A percentile compares a stretch with the other conserved stretches of the same genome.
Evolutionary conservation across 2,113 vertebrate genomes (phyloP).

Genomic region (Gallinago media): DNA sequence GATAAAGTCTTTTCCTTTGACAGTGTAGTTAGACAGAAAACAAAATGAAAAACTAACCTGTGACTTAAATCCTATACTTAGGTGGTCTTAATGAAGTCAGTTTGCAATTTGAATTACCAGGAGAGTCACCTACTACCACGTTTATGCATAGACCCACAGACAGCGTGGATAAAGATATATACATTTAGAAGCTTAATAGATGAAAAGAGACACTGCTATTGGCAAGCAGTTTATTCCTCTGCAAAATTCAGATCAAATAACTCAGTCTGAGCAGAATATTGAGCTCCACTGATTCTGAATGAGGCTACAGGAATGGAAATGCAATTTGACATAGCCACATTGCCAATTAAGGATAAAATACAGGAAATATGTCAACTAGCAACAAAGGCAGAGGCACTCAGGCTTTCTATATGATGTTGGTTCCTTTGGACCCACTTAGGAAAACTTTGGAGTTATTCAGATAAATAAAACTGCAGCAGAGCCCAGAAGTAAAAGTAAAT

Average conservation of each 20-base stretch:
- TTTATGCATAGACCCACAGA: neutral
- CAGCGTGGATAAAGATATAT: neutral
- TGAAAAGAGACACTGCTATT: constrained; percentile 4
- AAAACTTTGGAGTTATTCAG: constrained; percentile 36
- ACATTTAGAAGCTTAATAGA: neutral
- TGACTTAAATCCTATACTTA: neutral
- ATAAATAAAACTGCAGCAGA: constrained; percentile 45
- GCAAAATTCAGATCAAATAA: constrained; percentile 63
- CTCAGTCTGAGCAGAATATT: constrained; percentile 15
- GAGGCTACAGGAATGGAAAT: constrained; percentile 18
- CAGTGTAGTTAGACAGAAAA: neutral
- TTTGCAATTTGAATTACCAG: neutral
- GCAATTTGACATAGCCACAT: constrained; percentile 33
- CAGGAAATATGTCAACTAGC: constrained; percentile 41
- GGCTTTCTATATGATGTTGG: neutral
- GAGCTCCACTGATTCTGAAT: constrained; percentile 27
- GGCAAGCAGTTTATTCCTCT: constrained; percentile 49
- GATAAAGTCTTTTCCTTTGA: neutral
- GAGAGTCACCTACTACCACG: neutral
- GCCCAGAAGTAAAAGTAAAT: constrained; percentile 24
- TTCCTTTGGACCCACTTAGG: constrained; percentile 52
- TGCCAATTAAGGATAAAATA: constrained; percentile 62
- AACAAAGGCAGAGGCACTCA: constrained; percentile 23
- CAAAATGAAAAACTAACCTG: neutral
- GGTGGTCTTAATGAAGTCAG: neutral